Evolutionary conservation across 2,797 vertebrate species (phyloP).

Genomic region (Pseudomugil tenellus): DNA sequence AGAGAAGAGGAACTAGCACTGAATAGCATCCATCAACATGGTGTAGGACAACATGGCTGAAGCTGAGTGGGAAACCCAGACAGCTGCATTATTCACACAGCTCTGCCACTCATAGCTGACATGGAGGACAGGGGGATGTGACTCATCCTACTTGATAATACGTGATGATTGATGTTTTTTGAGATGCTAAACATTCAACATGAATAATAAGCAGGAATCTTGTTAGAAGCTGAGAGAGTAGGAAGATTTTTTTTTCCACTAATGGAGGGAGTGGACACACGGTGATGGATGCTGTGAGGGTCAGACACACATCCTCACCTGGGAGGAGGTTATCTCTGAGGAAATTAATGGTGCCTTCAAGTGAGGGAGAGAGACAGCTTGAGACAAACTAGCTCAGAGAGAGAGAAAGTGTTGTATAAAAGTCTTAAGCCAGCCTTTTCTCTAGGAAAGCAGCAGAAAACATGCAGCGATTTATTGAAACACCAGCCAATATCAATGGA

Average conservation of each 20-base stretch:
- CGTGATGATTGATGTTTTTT: conserved; percentile 65
- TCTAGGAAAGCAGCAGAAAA: background rate
- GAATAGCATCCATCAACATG: conserved; percentile 43
- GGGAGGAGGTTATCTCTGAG: conserved; percentile 44
- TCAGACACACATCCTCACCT: conserved; percentile 43
- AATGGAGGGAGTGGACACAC: conserved; percentile 10
- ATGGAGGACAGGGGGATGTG: conserved; percentile 60
- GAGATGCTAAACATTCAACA: conserved; percentile 59
- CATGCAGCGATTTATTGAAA: background rate
- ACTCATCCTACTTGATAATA: conserved; percentile 69
- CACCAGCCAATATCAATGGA: background rate
- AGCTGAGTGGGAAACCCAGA: conserved; percentile 36
- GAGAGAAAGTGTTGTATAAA: background rate
- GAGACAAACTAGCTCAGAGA: background rate
- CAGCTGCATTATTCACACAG: conserved; percentile 59
- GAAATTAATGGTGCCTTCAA: conserved; percentile 47
- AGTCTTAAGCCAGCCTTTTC: background rate
- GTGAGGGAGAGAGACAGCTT: conserved; percentile 1
- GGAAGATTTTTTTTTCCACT: background rate
- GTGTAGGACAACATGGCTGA: conserved; percentile 50
- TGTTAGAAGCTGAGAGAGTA: conserved; percentile 17
- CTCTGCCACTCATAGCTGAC: conserved; percentile 57
- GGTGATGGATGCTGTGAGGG: conserved; percentile 27
- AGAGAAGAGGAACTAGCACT: background rate
- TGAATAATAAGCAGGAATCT: conserved; percentile 54